Base-by-base conservation (phyloP, 2,797 vertebrate species). In the Acipenser ruthenus region DNA sequence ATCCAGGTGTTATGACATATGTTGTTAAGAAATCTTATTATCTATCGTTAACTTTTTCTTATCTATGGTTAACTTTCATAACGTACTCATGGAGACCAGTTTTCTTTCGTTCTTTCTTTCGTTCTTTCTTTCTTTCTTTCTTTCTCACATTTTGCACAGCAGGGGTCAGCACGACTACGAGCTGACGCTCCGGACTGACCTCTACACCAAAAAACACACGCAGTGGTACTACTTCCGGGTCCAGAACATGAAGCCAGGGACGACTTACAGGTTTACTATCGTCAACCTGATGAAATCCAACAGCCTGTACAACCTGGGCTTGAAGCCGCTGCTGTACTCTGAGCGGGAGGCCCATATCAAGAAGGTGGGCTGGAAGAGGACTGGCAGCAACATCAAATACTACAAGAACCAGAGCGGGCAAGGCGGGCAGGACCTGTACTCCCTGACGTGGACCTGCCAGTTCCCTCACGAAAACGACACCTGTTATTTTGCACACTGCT, bases 141-240 rank as follows among this genome's bases (percentile, higher is more conserved):
- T 55, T 8, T 63, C 64, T 23, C 13, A 6, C 51, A 56, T 49
- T 66, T 6, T 10, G 10, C 51, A 4, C 67, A 67, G 11, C 79
- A 98, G 96, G 61, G 91, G 89, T 1, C 71, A 79, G 18, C 86
- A 88, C 1, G 90, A 93, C 6, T 98, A 97, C 3, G 88, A 96
- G 78, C 90, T 98, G 71, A 93, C 80, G 6, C 84, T 98, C 73
- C 80, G 83, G 49, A 88, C 90, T 0, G 96, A 99, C 82, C 80
- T 95, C 64, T 98, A 96, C 83, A 98, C 94, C 0, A 70, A 72
- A 74, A 97, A 94, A 69, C 92, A 98, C 82, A 96, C 93, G 0
- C 96, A 98, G 79, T 98, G 96, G 96, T 98, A 94, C 79, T 98
- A 97, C 80, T 98, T 99, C 82, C 85, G 89, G n/a, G 83, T 98